Conservation (phyloP, 2,797 vertebrate species). For the Cyclura pinguis region DNA sequence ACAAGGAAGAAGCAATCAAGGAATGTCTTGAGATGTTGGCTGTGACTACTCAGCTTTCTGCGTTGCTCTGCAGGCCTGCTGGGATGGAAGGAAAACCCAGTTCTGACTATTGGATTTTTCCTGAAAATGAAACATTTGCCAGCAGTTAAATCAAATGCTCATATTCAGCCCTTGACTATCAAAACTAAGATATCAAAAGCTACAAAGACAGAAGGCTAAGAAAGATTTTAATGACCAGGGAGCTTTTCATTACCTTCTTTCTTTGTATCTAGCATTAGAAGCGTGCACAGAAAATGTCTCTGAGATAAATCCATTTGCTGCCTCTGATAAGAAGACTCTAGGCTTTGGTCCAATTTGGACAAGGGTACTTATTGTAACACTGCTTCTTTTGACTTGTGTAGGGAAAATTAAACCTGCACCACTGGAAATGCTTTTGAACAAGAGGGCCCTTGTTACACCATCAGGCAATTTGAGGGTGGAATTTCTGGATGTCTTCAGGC, state of each 20-base stretch:
- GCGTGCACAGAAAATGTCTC: background rate
- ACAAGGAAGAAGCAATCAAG: background rate
- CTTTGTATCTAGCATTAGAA: background rate
- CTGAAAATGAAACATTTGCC: background rate
- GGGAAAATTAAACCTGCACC: background rate
- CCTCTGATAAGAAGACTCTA: background rate
- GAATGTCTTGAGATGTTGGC: background rate
- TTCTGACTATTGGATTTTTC: background rate
- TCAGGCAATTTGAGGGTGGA: background rate
- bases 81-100: background rate
- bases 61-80: background rate
- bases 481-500: background rate
- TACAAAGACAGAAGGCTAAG: background rate
- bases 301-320: background rate
- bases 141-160: slow-evolving; percentile 7
- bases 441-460: background rate
- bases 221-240: background rate
- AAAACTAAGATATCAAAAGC: background rate
- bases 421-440: background rate
- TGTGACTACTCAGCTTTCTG: background rate
- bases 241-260: background rate
- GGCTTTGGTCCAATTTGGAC: too few species aligned
- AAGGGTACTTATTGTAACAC: background rate
- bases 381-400: background rate
- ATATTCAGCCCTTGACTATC: background rate